phyloP scores from a whole-genome alignment of 2,797 vertebrate genomes.

The Atherinosoma microstoma region DNA sequence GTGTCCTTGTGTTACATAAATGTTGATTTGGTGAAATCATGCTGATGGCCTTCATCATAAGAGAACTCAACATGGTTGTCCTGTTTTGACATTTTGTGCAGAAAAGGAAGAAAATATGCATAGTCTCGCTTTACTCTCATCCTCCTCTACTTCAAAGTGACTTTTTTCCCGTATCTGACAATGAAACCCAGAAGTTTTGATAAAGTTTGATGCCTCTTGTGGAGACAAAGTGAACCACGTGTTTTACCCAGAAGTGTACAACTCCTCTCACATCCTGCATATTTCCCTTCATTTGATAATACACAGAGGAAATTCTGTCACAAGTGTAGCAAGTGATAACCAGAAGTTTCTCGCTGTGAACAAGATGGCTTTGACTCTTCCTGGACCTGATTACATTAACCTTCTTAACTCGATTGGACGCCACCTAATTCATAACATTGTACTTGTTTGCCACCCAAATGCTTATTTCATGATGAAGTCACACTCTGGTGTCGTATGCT shows the following conservation, averaged over 20 bases:
- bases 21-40: conserved; percentile 11
- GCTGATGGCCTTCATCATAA: conserved; percentile 1
- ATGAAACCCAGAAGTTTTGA: not conserved
- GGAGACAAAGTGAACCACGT: conserved; percentile 2
- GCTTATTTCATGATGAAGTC: conserved; percentile 49
- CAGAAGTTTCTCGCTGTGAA: conserved; percentile 20
- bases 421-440: conserved; percentile 29
- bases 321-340: not conserved
- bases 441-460: conserved; percentile 54
- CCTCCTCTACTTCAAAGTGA: not conserved
- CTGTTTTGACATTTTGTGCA: not conserved
- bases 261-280: not conserved
- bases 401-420: conserved; percentile 35
- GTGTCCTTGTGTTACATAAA: conserved; percentile 46
- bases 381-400: conserved; percentile 6
- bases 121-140: not conserved
- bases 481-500: conserved; percentile 22
- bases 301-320: not conserved
- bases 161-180: not conserved
- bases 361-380: conserved; percentile 8
- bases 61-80: not conserved
- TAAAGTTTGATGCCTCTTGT: conserved; percentile 8
- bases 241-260: not conserved
- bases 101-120: not conserved
- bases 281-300: not conserved